phyloP scores from a whole-genome alignment of 2,888 invertebrate genomes.

The Tetragnatha montana region DNA sequence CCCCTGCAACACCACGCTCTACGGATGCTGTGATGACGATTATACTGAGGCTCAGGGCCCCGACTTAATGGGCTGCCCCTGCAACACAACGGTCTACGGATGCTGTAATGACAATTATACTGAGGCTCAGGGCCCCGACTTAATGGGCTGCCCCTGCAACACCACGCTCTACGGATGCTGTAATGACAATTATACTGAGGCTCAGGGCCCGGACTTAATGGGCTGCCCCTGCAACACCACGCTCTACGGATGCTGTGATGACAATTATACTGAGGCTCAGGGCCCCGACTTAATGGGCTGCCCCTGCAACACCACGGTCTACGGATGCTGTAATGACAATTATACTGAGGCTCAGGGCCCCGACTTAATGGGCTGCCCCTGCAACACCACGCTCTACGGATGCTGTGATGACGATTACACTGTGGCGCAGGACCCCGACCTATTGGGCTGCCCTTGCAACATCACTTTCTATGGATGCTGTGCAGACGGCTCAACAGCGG shows the following conservation, averaged over 20 bases:
- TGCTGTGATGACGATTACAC: constrained; percentile 89
- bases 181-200: constrained; percentile 86
- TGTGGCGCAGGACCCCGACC: constrained; percentile 86
- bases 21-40: too few relatives aligned
- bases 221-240: constrained; percentile 80
- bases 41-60: too few relatives aligned
- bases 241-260: constrained; percentile 82
- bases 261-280: too few relatives aligned
- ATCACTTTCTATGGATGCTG: constrained; percentile 82
- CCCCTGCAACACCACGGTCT: constrained; percentile 79
- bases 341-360: constrained; percentile 80
- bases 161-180: constrained; percentile 80
- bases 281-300: too few relatives aligned
- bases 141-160: constrained; percentile 72
- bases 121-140: too few relatives aligned
- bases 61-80: too few relatives aligned
- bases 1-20: too few relatives aligned
- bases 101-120: too few relatives aligned
- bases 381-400: constrained; percentile 71
- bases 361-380: constrained; percentile 72
- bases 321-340: constrained; percentile 76
- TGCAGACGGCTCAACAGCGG: constrained; percentile 69
- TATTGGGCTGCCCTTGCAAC: constrained; percentile 78
- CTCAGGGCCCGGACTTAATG: constrained; percentile 83
- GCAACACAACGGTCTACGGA: too few relatives aligned